A percentile compares a stretch with the other conserved stretches of the same genome.
phyloP scores from a whole-genome alignment of 1,140 invertebrate genomes.

The Drosophila nigromelanica region DNA sequence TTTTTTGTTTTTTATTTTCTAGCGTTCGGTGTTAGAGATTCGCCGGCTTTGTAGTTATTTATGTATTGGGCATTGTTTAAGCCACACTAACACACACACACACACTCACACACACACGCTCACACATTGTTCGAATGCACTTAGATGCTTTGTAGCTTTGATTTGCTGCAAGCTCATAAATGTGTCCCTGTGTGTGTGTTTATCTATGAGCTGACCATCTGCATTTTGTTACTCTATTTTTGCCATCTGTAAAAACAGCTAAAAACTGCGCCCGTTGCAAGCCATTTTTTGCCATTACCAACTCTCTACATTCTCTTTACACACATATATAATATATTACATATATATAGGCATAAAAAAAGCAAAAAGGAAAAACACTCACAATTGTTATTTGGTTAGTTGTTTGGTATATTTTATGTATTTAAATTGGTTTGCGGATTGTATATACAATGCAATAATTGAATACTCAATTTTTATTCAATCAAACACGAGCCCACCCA shows the following conservation, averaged over 20 bases:
- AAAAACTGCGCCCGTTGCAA: slow-evolving; percentile 2
- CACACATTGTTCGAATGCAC: slow-evolving; percentile 50
- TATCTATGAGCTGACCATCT: slow-evolving; percentile 8
- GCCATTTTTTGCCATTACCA: slow-evolving; percentile 11
- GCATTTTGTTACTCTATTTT: slow-evolving; percentile 25
- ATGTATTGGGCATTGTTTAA: slow-evolving; percentile 77
- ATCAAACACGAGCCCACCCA: slow-evolving; percentile 20
- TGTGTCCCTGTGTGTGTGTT: slow-evolving; percentile 14
- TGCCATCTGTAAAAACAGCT: slow-evolving; percentile 26
- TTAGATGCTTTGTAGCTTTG: slow-evolving; percentile 58
- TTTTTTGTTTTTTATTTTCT: slow-evolving; percentile 38
- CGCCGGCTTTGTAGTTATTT: slow-evolving; percentile 63
- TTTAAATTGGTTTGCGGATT: slow-evolving; percentile 35
- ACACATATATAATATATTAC: neutral
- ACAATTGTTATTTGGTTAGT: slow-evolving; percentile 32
- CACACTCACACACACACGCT: slow-evolving; percentile 24
- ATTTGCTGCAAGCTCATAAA: slow-evolving; percentile 58
- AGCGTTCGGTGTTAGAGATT: slow-evolving; percentile 19
- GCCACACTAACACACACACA: slow-evolving; percentile 39
- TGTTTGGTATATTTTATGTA: slow-evolving; percentile 21
- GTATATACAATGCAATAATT: slow-evolving; percentile 44
- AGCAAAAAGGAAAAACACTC: no score
- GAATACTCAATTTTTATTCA: slow-evolving; percentile 35
- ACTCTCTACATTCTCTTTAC: neutral
- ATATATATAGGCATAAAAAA: slow-evolving; percentile 6